These are phyloP conservation scores for Sinocyclocheilus maitianheensis DNA, from an alignment of 2,113 vertebrate genomes.

Conservation along the genomic window DNA sequence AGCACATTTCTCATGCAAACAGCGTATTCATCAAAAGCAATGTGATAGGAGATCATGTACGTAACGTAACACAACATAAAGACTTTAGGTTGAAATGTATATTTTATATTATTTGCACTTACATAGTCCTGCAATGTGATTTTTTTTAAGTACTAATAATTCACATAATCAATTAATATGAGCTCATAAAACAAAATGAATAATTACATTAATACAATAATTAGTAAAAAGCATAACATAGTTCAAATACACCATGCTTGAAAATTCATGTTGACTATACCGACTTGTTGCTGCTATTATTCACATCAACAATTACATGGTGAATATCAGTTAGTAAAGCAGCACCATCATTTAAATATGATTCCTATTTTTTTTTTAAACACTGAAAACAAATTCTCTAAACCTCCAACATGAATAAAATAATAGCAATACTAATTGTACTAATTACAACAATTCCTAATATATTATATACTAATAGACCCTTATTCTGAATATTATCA, in stretches of 20 bases:
- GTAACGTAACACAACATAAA: background rate
- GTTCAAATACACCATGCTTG: background rate
- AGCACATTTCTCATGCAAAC: slow-evolving; percentile 10
- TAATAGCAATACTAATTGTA: background rate
- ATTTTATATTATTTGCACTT: background rate
- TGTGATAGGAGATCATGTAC: background rate
- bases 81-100: background rate
- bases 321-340: background rate
- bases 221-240: background rate
- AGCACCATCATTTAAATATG: background rate
- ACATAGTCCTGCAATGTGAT: too few species aligned
- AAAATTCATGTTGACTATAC: background rate
- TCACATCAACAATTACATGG: background rate
- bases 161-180: background rate
- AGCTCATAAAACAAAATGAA: background rate
- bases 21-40: slow-evolving; percentile 18
- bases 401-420: background rate
- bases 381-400: background rate
- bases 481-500: background rate
- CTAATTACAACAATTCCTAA: too few species aligned
- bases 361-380: background rate
- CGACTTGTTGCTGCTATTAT: background rate
- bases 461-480: background rate
- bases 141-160: background rate
- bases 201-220: background rate